Evolutionary conservation across 2,888 invertebrate species (phyloP).

Genomic region (Cantharis rustica): DNA sequence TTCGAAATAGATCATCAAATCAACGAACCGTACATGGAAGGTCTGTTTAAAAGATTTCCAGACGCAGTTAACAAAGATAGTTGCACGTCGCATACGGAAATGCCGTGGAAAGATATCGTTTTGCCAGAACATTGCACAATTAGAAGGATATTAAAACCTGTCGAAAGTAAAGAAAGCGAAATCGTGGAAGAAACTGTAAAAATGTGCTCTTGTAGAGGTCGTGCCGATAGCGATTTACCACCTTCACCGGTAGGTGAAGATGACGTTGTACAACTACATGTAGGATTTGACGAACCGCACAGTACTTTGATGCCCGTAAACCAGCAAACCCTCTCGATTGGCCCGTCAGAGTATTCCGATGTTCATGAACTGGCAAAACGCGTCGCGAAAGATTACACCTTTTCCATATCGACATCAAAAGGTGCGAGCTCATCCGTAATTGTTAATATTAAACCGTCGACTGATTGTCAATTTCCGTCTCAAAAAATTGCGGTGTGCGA

Average conservation of each 20-base stretch:
- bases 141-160: conserved; percentile 12
- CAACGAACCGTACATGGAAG: conserved; percentile 39
- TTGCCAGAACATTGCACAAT: conserved; percentile 26
- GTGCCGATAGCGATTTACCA: too few species aligned
- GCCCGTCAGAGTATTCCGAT: conserved; percentile 5
- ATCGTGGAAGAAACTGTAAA: background rate
- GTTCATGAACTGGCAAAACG: conserved; percentile 6
- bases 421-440: background rate
- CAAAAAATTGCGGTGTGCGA: background rate
- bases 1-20: conserved; percentile 17
- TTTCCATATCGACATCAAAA: background rate
- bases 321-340: background rate
- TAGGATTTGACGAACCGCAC: background rate
- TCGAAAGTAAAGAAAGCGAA: background rate
- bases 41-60: conserved; percentile 30
- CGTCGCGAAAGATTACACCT: background rate
- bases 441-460: conserved; percentile 8
- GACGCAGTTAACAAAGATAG: conserved; percentile 19
- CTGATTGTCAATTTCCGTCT: conserved; percentile 1
- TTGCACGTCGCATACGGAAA: conserved; percentile 32
- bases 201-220: background rate
- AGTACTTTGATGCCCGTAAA: conserved; percentile 1
- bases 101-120: conserved; percentile 35
- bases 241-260: background rate
- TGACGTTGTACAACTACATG: background rate